Evolutionary conservation across 2,888 invertebrate species (phyloP), one percentile per base, ranked within the genome.

Genomic region (Sminthurides aquaticus): DNA sequence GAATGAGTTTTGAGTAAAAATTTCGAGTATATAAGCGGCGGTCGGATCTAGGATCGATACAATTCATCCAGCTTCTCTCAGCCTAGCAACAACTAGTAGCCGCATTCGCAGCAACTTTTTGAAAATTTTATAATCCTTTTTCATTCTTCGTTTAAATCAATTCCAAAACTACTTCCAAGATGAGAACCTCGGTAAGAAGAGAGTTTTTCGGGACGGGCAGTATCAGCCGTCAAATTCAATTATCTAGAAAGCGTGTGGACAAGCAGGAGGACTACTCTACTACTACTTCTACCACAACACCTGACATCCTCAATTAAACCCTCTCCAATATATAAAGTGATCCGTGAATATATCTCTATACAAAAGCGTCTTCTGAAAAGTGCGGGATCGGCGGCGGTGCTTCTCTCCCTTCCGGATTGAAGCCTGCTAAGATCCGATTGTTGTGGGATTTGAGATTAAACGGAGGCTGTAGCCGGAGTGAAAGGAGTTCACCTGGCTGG

Each of bases 11-110:
- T 52, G 52, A 20, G 52, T 52, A 52, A 52, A 58, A 55, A 24
- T 29, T 26, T 55, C 34, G 60, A 64, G 64, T 64, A 64, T 64
- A 64, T 56, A 64, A 64, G 59, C 60, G 59, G 28, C 49, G 48
- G 49, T 20, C 27, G 20, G 59, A 28, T 60, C 60, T 52, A 43
- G 48, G 27, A 60, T 25, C 28, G 59, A 26, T 26, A 60, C 64
- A 64, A 64, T 64, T 55, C 20, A 60, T 55, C 29, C 60, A 28
- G 55, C 59, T 55, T 60, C 43, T 26, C 55, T 60, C 60, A 22
- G 26, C 60, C 48, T 26, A 54, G 56, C 58, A 59, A 57, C 52
- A 52, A 20, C 52, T 43, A 52, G 52, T 20, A 52, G 22, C 20
- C 5, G 52, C 43, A 43, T 57, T 57, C n/a, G n/a, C 64, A 29